Percentiles rank a stretch among this genome's conserved stretches.
These are phyloP conservation scores for Pseudochromis fuscus DNA, from an alignment of 2,797 vertebrate genomes.

Conservation along the genomic window DNA sequence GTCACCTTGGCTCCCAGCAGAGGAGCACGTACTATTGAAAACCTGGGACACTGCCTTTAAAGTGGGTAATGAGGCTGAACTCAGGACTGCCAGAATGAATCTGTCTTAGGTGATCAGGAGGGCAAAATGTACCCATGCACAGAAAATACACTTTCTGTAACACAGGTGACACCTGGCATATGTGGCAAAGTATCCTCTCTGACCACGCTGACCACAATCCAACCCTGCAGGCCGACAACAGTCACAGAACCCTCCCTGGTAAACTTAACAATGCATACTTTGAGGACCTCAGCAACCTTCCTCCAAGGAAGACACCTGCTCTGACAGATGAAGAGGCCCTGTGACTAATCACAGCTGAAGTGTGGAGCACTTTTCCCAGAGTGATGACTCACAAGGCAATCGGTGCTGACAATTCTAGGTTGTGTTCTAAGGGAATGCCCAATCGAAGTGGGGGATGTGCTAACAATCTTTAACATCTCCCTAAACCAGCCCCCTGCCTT, in stretches of 20 bases:
- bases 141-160: constrained; percentile 1
- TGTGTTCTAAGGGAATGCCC: neutral
- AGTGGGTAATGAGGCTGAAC: constrained; percentile 12
- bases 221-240: neutral
- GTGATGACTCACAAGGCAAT: neutral
- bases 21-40: neutral
- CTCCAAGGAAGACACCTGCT: neutral
- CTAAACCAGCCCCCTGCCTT: too few relatives aligned
- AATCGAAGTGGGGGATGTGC: neutral
- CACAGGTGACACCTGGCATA: neutral
- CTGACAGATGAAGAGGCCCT: neutral
- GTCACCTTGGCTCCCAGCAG: constrained; percentile 12
- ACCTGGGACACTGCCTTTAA: constrained; percentile 3
- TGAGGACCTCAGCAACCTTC: neutral
- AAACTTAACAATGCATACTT: neutral
- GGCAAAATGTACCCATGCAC: neutral
- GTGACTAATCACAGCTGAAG: neutral
- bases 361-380: neutral
- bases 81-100: constrained; percentile 4
- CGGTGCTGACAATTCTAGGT: neutral
- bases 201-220: neutral
- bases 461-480: neutral
- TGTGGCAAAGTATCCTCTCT: neutral
- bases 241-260: neutral
- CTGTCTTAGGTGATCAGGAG: neutral